phyloP scores from a whole-genome alignment of 1,140 invertebrate genomes.

The Acyrthosiphon pisum region DNA sequence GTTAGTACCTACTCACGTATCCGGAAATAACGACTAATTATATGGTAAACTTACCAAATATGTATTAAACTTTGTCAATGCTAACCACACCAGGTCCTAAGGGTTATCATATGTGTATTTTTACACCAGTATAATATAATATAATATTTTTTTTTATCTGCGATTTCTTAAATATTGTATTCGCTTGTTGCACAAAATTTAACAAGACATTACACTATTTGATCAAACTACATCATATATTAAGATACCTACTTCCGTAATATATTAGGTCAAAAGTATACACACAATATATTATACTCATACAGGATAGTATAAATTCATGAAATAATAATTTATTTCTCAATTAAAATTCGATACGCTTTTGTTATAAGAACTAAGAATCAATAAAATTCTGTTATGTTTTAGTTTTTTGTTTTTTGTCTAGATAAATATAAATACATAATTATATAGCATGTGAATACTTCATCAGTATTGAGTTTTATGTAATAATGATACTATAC shows the following conservation, averaged over 20 bases:
- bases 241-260: background rate
- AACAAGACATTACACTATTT: background rate
- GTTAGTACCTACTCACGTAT: too few species aligned
- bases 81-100: too few species aligned
- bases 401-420: background rate
- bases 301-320: background rate
- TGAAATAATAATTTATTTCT: background rate
- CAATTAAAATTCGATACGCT: background rate
- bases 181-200: background rate
- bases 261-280: background rate
- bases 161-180: background rate
- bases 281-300: too few species aligned
- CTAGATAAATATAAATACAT: background rate
- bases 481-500: background rate
- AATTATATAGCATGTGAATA: background rate
- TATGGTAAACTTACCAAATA: too few species aligned
- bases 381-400: background rate
- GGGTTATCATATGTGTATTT: background rate
- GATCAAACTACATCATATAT: background rate
- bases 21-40: too few species aligned
- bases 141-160: too few species aligned
- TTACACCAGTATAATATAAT: background rate
- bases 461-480: background rate
- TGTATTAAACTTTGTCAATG: too few species aligned
- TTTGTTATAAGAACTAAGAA: background rate